Base-by-base conservation (phyloP, 2,113 vertebrate species). In the Ptychochromis oligacanthus region DNA sequence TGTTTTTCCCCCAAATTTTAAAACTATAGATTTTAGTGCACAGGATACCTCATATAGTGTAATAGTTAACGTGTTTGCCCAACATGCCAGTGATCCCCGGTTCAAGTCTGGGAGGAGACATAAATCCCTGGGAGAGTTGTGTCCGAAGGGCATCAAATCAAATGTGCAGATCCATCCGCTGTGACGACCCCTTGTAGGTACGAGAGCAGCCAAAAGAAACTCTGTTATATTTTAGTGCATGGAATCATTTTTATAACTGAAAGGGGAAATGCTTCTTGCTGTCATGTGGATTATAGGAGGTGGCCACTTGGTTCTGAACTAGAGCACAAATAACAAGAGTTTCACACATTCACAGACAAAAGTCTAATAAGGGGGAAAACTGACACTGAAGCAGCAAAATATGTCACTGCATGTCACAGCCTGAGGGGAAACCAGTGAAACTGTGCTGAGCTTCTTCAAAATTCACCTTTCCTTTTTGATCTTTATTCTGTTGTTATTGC, bases 341-440 rank as follows among this genome's bases (percentile, higher is more conserved):
- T 43, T 40, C 56, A 56, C 38, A 28, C 12, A 24, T 6, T 58
- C 24, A 36, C 10, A 52, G 11, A 77, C 17, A 7, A n/a, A 40
- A 80, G 22, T 65, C 20, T n/a, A 54, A 79, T 31, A 38, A 62
- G 28, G 9, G 5, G 22, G 14, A 64, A 85, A 40, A 58, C 15
- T 59, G 58, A 77, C 77, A 1, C 62, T 60, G 49, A 83, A 85
- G 78, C 79, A 74, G 82, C 38, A 84, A 82, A 74, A 75, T 82
- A 80, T 77, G 70, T 80, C 20, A 12, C 8, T 70, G 77, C 36
- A 3, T 79, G 28, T 83, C 65, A 28, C 18, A 49, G 59, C 81
- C 74, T 67, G 62, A 28, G 77, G 77, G 67, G 14, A n/a, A 76
- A 61, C 0, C 43, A 72, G 49, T 1, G 26, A 67, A 70, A 80